Base-by-base conservation (phyloP, 2,113 vertebrate genomes). In the Etia nguti region DNA sequence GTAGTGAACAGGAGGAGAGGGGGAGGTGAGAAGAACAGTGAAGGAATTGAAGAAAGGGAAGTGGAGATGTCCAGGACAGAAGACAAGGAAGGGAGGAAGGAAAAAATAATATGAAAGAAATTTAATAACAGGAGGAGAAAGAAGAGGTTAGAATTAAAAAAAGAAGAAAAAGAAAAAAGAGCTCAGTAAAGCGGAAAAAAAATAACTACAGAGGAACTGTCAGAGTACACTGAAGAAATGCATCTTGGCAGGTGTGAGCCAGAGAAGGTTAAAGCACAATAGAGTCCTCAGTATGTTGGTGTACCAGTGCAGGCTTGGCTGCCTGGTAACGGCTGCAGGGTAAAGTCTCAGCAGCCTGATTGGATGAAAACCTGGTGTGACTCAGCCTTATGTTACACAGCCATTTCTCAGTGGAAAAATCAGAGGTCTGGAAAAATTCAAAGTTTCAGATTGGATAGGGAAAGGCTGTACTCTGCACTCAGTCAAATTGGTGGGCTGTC, bases 261-360 rank as follows among this genome's bases (percentile, higher is more conserved):
- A 5, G 81, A 80, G 81, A 48, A 87, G 85, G 82, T 57, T 52
- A 8, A 26, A 16, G 84, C 60, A 55, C 52, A 90, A 90, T 15
- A 83, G 65, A 89, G 87, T 85, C 84, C 85, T 83, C 90, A 43
- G 89, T 84, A 90, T 93, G 84, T 83, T 34, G 87, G 88, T 88
- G 91, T 91, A 82, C 50, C 82, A 12, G 81, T 6, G 87, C 92
- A 82, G 77, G 80, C 36, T 70, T 29, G 91, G 92, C 92, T 93
- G 94, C 93, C 92, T 88, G 89, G 95, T 83, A 94, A 95, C 93
- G 20, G 88, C 57, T 83, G 91, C 93, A 79, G 82, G 84, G 88
- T 88, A 84, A 80, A 84, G 77, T 93, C 81, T 81, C 70, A 41
- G 82, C 59, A 6, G 55, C 59, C 46, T 85, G 86, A 89, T 87